Evolutionary conservation across 2,113 vertebrate genomes (phyloP), one percentile per base, ranked within the genome.

Genomic region (Limanda limanda): DNA sequence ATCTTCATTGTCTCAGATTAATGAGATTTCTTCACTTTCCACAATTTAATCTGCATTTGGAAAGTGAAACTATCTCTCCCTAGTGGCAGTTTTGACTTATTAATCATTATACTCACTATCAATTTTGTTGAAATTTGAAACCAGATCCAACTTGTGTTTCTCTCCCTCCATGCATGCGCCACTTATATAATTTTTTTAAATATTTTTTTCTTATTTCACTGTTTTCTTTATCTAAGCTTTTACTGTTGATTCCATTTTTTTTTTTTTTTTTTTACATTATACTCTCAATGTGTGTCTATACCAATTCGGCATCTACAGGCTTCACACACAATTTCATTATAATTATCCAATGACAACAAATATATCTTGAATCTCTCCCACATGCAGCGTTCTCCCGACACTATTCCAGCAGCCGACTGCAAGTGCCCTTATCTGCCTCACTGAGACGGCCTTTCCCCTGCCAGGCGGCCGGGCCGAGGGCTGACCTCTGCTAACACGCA

Each of bases 401-500:
- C 18, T 20, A 61, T 63, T 66, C 66, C 59, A 68, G 55, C 25
- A 31, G 57, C 55, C 24, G 54, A 57, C 68, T 69, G 78, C 55
- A 72, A 82, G 54, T 59, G 52, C 55, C 57, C 72, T 75, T 77
- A 67, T 81, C 67, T 54, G 62, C 72, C 68, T 79, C 63, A 55
- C 62, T 58, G 45, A 81, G 63, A 74, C 62, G 74, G 60, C 70
- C 66, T 79, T 71, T 76, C 21, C 56, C 56, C 64, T 84, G 85
- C 88, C 85, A 85, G 76, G 76, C 79, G 31, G 70, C 76, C 71
- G 55, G 84, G 86, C 85, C 79, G 64, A 85, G 76, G 75, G 77
- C 84, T 87, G 92, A 95, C 94, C 94, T 91, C 45, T 83, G 89
- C 73, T 90, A 88, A 87, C 92, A 84, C 90, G 84, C 77, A n/a